A percentile compares a stretch with the other conserved stretches of the same genome.
These are phyloP conservation scores for Sebastes elongatus DNA, from an alignment of 2,797 vertebrate genomes.

Conservation along the genomic window DNA sequence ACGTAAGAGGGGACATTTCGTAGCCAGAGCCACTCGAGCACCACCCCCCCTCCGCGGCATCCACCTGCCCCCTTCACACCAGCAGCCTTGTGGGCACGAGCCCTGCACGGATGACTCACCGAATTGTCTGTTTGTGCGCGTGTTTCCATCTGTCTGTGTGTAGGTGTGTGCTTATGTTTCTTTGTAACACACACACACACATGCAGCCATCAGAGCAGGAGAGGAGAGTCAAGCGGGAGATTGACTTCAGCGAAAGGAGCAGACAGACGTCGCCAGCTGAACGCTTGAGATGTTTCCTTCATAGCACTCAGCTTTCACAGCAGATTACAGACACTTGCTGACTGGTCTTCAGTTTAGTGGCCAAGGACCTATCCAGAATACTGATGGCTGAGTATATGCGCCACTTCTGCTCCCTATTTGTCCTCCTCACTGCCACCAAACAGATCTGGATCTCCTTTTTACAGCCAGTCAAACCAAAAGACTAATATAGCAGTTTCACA, in stretches of 20 bases:
- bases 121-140: conserved; percentile 21
- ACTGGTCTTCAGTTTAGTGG: conserved; percentile 61
- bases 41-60: neutral
- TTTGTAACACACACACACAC: neutral
- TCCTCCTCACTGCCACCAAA: neutral
- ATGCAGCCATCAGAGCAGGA: conserved; percentile 50
- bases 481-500: neutral
- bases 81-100: conserved; percentile 37
- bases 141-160: conserved; percentile 45
- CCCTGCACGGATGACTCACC: conserved; percentile 46
- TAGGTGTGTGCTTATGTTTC: conserved; percentile 24
- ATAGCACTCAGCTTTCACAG: conserved; percentile 61
- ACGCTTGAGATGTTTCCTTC: conserved; percentile 76
- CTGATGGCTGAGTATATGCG: conserved; percentile 22
- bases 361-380: conserved; percentile 50
- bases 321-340: conserved; percentile 71
- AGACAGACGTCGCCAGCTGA: conserved; percentile 57
- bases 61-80: conserved; percentile 33
- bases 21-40: conserved; percentile 23
- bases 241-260: conserved; percentile 72
- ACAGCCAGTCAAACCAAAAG: neutral
- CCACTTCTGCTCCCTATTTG: neutral
- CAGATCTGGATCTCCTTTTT: neutral
- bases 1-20: conserved; percentile 48
- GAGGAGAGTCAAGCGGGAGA: conserved; percentile 71